Evolutionary conservation across 1,140 invertebrate genomes (phyloP).

Genomic region (Euura lappo): DNA sequence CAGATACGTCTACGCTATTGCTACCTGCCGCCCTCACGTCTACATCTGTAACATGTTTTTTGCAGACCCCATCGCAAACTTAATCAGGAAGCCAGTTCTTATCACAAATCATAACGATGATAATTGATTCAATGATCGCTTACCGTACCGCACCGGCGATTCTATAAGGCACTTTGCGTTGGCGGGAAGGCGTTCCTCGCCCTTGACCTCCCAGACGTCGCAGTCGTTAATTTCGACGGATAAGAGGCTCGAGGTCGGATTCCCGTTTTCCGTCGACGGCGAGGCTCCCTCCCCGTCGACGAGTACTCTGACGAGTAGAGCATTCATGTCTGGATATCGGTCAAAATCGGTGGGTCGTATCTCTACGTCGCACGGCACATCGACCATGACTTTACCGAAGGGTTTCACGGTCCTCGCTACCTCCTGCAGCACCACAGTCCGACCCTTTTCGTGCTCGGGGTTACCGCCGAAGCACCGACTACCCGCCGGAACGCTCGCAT

Average conservation of each 20-base stretch:
- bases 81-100: neutral
- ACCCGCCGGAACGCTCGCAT: neutral
- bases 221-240: constrained; percentile 17
- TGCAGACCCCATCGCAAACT: neutral
- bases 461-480: neutral
- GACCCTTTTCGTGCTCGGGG: neutral
- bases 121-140: neutral
- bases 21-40: constrained; percentile 21
- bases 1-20: constrained; percentile 18
- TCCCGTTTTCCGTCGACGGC: constrained; percentile 4
- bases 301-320: constrained; percentile 22
- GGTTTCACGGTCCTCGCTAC: constrained; percentile 27
- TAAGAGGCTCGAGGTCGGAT: constrained; percentile 10
- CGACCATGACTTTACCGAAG: constrained; percentile 27
- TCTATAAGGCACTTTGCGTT: constrained; percentile 21
- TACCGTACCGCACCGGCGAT: constrained; percentile 30
- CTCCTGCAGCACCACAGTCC: constrained; percentile 14
- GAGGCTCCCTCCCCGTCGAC: neutral
- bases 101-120: neutral
- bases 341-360: constrained; percentile 27
- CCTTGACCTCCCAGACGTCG: constrained; percentile 19
- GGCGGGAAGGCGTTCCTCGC: neutral
- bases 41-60: constrained; percentile 23
- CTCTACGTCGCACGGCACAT: constrained; percentile 26
- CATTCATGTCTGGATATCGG: constrained; percentile 29